Percentiles rank a stretch among this genome's conserved stretches.
Evolutionary conservation across 1,140 invertebrate species (phyloP).

Genomic region (Steinernema khuongi): DNA sequence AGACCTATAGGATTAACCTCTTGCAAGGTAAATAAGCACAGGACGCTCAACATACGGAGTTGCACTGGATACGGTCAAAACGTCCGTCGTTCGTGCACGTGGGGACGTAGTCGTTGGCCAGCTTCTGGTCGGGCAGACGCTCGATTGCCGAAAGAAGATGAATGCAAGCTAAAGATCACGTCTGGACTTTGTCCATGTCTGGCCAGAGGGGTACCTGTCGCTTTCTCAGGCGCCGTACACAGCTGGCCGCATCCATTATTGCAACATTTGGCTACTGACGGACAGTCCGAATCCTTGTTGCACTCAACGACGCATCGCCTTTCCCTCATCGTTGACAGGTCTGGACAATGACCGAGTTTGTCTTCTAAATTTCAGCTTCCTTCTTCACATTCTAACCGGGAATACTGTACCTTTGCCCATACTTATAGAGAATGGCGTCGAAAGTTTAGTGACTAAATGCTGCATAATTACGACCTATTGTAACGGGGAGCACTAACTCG

Average conservation of each 20-base stretch:
- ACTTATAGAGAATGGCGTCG: constrained; percentile 15
- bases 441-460: constrained; percentile 17
- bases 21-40: constrained; percentile 29
- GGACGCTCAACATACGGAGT: constrained; percentile 24
- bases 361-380: neutral
- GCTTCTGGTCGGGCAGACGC: constrained; percentile 35
- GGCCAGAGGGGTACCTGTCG: constrained; percentile 29
- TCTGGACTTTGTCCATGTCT: constrained; percentile 4
- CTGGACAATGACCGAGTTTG: neutral
- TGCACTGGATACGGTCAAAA: constrained; percentile 44
- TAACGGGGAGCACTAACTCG: constrained; percentile 14
- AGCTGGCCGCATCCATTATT: constrained; percentile 33
- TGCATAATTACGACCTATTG: neutral
- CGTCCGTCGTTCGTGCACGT: constrained; percentile 28
- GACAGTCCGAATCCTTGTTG: constrained; percentile 36
- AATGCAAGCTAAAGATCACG: constrained; percentile 40
- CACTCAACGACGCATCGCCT: constrained; percentile 32
- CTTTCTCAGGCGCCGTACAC: constrained; percentile 40
- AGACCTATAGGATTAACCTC: constrained; percentile 36
- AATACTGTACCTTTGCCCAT: constrained; percentile 2
- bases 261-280: constrained; percentile 41
- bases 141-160: constrained; percentile 43
- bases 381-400: constrained; percentile 4
- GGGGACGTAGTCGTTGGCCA: constrained; percentile 45
- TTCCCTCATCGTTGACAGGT: neutral